Evolutionary conservation across 2,797 vertebrate species (phyloP), one percentile per base, ranked within the genome.

Genomic region (Liparis tanakae): DNA sequence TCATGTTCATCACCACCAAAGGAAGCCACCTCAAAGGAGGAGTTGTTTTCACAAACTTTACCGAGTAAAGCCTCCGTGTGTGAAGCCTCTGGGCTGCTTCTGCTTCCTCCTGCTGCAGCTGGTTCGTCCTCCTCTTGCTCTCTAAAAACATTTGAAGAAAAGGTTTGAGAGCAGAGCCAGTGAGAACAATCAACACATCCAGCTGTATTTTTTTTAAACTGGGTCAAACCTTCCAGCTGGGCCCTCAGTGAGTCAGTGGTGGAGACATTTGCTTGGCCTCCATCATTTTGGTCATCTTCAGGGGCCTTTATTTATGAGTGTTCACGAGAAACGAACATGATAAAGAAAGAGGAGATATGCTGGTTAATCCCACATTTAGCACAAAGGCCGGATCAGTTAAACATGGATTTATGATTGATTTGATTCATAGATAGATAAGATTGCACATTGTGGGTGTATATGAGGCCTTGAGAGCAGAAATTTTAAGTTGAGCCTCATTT

Each of bases 71-170:
- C 63, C 48, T 77, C 33, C 73, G 55, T 13, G 48, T 78, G 63
- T 88, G 87, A 71, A 87, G 77, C 50, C 71, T 88, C 12, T 89
- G 70, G 34, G 85, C 25, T 14, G 80, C 74, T 53, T 70, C 58
- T n/a, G 76, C 81, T 78, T 88, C 91, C 53, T 91, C 88, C 65
- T 83, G 72, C 58, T 89, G 84, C 59, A 87, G 80, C 72, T 83
- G 83, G 1, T 82, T 72, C 14, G 25, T 76, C 59, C 62, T 85
- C 34, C 17, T 83, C 10, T 25, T 70, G 65, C 76, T 87, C 50
- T 89, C 94, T 95, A 72, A 66, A 78, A 74, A 33, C 48, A 88
- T 4, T 18, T 1, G 6, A 3, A 70, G 22, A 39, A 63, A 54
- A 55, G 0, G 6, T 53, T 66, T 80, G 3, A 58, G 25, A 79